Base-by-base conservation (phyloP, 1,140 invertebrate genomes). In the Diorhabda carinulata region DNA sequence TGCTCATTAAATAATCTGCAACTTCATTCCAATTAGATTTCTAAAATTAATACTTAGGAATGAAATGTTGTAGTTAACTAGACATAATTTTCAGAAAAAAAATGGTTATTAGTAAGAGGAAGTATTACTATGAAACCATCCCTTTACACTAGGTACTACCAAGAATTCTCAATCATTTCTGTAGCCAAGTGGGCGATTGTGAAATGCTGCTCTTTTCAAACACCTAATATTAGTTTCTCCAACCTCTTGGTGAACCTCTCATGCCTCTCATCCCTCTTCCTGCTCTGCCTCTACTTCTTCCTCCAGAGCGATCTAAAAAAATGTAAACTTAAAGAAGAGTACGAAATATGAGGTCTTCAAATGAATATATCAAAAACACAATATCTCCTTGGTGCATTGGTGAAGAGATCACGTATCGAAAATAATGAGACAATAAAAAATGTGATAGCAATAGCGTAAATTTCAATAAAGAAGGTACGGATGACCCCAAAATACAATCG, bases 211-310 rank as follows among this genome's bases (percentile, higher is more conserved):
- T 25, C 25, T 25, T 25, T 25, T 25, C 1, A 25, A 25, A 25
- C 25, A 25, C 25, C 25, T 25, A 25, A 25, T 9, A 65, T 45
- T 44, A 63, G 41, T 63, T 68, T 63, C 70, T 45, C 70, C 70
- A 72, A n/a, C 67, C 67, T 66, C 70, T 66, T n/a, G 59, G 56
- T 42, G 57, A 56, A 43, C 68, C 57, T 56, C 82, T 78, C 45
- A 82, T 80, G 7, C 76, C 67, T 67, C 74, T 69, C 52, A 58
- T 69, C 43, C 66, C 69, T 65, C 75, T 61, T 71, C 82, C 82
- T 9, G 82, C 79, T 41, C 80, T 77, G 65, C 80, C 77, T 41
- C 79, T 64, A 25, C 69, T 64, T 52, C 67, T 61, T 2, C 62
- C 47, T 25, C 9, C 44, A 43, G 42, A 43, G 25, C 47, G 58